Conservation (phyloP, 1,140 invertebrate genomes). For the Cydia pomonella region DNA sequence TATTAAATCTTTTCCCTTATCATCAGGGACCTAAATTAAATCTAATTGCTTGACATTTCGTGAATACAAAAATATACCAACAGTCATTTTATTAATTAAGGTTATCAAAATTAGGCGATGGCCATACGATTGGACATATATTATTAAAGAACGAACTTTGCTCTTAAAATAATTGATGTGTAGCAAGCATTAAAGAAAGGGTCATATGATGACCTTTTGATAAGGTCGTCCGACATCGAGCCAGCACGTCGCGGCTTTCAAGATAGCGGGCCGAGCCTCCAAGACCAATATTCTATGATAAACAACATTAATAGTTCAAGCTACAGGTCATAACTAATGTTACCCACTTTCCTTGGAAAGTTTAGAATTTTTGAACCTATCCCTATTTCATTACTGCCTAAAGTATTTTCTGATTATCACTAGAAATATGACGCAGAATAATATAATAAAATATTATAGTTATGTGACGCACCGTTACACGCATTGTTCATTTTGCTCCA, state of each 20-base stretch:
- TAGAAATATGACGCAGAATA: too few relatives aligned
- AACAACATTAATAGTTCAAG: background rate
- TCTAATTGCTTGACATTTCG: background rate
- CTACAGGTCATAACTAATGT: too few relatives aligned
- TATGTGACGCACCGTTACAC: background rate
- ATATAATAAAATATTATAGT: too few relatives aligned
- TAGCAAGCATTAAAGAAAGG: slow-evolving; percentile 13
- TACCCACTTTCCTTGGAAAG: too few relatives aligned
- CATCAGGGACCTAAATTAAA: too few relatives aligned
- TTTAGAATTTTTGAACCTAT: too few relatives aligned
- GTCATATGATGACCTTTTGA: slow-evolving; percentile 10
- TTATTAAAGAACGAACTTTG: slow-evolving; percentile 15
- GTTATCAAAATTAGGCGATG: background rate
- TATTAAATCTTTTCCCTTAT: too few relatives aligned
- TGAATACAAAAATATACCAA: background rate
- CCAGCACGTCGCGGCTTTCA: background rate
- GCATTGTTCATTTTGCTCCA: background rate
- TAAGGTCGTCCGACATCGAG: slow-evolving; percentile 22
- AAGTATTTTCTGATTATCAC: too few relatives aligned
- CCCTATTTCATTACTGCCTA: too few relatives aligned
- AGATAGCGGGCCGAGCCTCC: slow-evolving; percentile 29
- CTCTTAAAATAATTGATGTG: slow-evolving; percentile 20
- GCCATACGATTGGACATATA: background rate
- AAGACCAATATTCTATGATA: slow-evolving; percentile 6
- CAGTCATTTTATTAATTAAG: background rate